Percentiles rank a stretch among this genome's conserved stretches.
These are phyloP conservation scores for Eueides isabella DNA, from an alignment of 1,140 invertebrate genomes.

Conservation along the genomic window DNA sequence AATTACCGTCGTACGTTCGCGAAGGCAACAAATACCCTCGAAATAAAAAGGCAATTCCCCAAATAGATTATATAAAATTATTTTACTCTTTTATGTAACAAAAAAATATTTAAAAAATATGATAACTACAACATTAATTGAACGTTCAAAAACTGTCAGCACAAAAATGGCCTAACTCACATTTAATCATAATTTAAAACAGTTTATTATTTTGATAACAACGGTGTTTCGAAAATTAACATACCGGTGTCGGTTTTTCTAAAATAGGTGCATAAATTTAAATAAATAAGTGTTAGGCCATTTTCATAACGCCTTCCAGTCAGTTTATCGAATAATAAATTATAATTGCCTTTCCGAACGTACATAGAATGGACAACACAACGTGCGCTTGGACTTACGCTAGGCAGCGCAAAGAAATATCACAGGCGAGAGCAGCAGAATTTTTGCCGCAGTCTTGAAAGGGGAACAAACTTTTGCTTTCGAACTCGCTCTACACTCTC, in stretches of 20 bases:
- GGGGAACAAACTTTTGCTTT: conserved; percentile 85
- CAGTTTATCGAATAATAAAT: neutral
- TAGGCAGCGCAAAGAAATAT: conserved; percentile 87
- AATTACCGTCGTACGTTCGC: conserved; percentile 70
- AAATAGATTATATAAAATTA: neutral
- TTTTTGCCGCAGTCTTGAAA: conserved; percentile 87
- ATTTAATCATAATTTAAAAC: neutral
- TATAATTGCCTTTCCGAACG: conserved; percentile 36
- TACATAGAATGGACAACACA: conserved; percentile 61
- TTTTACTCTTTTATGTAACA: neutral
- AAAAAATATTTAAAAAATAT: neutral
- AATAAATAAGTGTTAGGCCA: neutral
- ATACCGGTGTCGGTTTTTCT: too few relatives aligned
- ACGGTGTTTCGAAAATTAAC: too few relatives aligned
- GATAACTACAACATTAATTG: neutral
- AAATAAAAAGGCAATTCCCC: neutral
- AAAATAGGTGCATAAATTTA: too few relatives aligned
- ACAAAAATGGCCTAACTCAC: neutral
- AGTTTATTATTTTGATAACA: too few relatives aligned
- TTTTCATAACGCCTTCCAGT: neutral
- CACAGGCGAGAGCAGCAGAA: conserved; percentile 86
- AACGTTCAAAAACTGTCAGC: neutral
- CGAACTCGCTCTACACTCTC: conserved; percentile 79
- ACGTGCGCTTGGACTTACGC: conserved; percentile 67
- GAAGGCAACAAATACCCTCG: conserved; percentile 48